Conservation (phyloP, 2,113 vertebrate species). For the Pagrus major region DNA sequence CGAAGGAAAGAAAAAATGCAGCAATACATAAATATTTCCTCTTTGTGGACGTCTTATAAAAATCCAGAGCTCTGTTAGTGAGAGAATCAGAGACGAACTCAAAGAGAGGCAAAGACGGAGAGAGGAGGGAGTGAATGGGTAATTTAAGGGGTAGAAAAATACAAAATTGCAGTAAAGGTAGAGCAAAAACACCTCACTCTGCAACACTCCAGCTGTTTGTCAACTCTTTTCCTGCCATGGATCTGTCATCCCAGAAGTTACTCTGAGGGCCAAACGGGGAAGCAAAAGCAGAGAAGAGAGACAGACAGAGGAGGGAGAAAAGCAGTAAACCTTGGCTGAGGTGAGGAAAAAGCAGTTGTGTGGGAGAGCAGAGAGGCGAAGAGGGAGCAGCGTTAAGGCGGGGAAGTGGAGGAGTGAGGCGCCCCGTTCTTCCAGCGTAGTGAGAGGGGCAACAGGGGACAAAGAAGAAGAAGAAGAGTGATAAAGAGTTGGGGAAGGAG, state of each 20-base stretch:
- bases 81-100: slow-evolving; percentile 15
- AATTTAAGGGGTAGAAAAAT: slow-evolving; percentile 16
- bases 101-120: background rate
- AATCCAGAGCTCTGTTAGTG: slow-evolving; percentile 33
- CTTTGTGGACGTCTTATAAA: slow-evolving; percentile 55
- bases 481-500: slow-evolving; percentile 63
- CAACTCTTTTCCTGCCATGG: slow-evolving; percentile 70
- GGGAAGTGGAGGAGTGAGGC: slow-evolving; percentile 72
- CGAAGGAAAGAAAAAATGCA: slow-evolving; percentile 38
- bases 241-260: slow-evolving; percentile 62
- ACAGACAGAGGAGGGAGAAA: slow-evolving; percentile 37
- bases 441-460: slow-evolving; percentile 42
- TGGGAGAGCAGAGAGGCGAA: slow-evolving; percentile 60
- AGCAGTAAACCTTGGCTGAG: slow-evolving; percentile 57
- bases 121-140: background rate
- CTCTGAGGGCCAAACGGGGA: slow-evolving; percentile 49
- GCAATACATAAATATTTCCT: slow-evolving; percentile 76
- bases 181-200: slow-evolving; percentile 32
- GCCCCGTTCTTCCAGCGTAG: slow-evolving; percentile 50
- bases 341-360: slow-evolving; percentile 59
- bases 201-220: slow-evolving; percentile 57
- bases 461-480: slow-evolving; percentile 48
- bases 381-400: slow-evolving; percentile 53
- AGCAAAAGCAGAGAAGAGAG: slow-evolving; percentile 19
- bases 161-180: slow-evolving; percentile 10